These are phyloP conservation scores for Pomacea canaliculata DNA, from an alignment of 2,888 invertebrate species.

Conservation along the genomic window DNA sequence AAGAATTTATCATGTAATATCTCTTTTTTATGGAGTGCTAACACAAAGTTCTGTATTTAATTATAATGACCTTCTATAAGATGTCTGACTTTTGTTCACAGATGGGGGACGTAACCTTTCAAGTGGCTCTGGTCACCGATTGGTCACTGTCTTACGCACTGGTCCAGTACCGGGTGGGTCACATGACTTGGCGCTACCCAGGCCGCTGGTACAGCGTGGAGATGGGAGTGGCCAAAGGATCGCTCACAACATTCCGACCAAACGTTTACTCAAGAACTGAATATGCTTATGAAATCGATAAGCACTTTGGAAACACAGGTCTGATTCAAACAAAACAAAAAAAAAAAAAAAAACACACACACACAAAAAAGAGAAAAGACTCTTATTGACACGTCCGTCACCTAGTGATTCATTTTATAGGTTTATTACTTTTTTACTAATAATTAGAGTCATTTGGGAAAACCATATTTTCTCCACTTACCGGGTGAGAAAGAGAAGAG, in stretches of 20 bases:
- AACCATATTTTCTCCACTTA: no score
- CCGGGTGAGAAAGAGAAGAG: no score
- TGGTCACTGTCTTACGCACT: background rate
- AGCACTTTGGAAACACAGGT: background rate
- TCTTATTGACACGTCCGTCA: no score
- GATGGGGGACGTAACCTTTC: constrained; percentile 4
- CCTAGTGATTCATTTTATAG: no score
- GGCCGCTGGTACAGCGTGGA: background rate
- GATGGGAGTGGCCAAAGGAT: constrained; percentile 5
- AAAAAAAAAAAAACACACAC: no score
- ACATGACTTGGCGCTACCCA: constrained; percentile 2
- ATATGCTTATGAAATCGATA: background rate
- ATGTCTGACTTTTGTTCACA: background rate
- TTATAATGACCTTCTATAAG: no score
- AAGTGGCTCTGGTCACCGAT: background rate
- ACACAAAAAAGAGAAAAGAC: no score
- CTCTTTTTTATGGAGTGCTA: no score
- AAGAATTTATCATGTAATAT: no score
- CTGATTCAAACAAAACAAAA: no score
- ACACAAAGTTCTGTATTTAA: no score
- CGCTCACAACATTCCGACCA: background rate
- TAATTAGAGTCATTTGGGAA: background rate
- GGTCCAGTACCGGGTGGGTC: background rate
- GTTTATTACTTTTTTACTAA: no score
- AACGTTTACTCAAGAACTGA: background rate